Evolutionary conservation across 2,113 vertebrate genomes (phyloP), one percentile per base, ranked within the genome.

Genomic region (Ptilorrhoa leucosticta): DNA sequence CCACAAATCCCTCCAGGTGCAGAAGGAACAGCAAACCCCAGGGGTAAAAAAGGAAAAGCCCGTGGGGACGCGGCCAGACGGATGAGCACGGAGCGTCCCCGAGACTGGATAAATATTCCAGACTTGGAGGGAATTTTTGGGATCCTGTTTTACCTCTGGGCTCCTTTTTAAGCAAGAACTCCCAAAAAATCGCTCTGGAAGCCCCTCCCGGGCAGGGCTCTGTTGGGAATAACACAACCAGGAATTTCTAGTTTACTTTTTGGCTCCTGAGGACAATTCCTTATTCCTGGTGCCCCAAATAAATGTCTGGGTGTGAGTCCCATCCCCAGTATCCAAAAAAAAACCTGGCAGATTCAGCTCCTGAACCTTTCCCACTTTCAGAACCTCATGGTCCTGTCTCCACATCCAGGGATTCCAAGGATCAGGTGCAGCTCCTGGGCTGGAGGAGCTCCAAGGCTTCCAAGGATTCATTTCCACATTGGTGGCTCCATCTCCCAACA

Each of bases 241-340:
- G 15, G 33, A 20, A 27, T 31, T 54, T 15, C 21, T 39, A 21
- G 27, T 6, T 53, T 15, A 0, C 0, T 31, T 26, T 79, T 56
- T 47, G 58, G 23, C 40, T 73, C 33, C 45, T 33, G 13, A 2
- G 15, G 44, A 20, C 9, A 31, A 58, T 37, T 10, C 21, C 42
- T 71, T 15, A 14, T 9, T 35, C 58, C n/a, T 28, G 28, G 6
- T 17, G 77, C 42, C 20, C 23, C 15, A 53, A 51, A 53, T 13
- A 13, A 15, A 33, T 16, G 5, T 30, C 60, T 12, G 13, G 20
- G 28, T 15, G 48, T 35, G 22, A 33, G 5, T 24, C 27, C 21
- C 1, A 6, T 30, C 23, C 24, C 8, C 24, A 26, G 33, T 4
- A 45, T 15, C 35, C 42, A 35, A 86, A 61, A 9, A 51, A 57